Conservation (phyloP, 2,888 invertebrate genomes). For the Apodemia mormo region DNA sequence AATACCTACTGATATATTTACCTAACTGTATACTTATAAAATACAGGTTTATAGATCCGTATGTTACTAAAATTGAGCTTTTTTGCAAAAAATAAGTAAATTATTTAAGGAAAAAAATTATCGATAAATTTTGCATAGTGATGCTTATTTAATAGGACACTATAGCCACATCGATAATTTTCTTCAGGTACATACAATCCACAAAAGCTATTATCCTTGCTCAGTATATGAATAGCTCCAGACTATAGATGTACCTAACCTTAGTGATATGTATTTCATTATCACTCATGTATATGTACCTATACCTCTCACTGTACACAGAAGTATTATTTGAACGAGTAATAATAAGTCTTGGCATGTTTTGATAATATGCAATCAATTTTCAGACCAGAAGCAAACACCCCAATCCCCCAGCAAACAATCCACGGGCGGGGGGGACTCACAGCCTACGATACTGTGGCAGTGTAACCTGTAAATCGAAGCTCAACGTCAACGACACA, state of each 20-base stretch:
- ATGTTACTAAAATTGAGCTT: slow-evolving; percentile 25
- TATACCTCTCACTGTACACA: neutral
- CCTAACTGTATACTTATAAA: slow-evolving; percentile 15
- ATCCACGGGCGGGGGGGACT: slow-evolving; percentile 90
- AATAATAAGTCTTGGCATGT: neutral
- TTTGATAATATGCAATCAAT: neutral
- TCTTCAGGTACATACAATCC: slow-evolving; percentile 2
- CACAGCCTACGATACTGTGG: slow-evolving; percentile 99
- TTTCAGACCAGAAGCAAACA: slow-evolving; percentile 92
- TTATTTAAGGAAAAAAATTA: slow-evolving; percentile 1
- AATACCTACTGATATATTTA: slow-evolving; percentile 12
- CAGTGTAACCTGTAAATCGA: slow-evolving; percentile 95
- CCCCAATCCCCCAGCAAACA: slow-evolving; percentile 90
- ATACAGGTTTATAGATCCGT: slow-evolving; percentile 14
- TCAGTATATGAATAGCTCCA: slow-evolving; percentile 8
- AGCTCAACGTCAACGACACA: slow-evolving; percentile 31
- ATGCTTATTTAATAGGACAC: neutral
- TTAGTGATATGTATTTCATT: neutral
- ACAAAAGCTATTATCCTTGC: slow-evolving; percentile 17
- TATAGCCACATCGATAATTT: neutral
- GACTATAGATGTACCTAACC: slow-evolving; percentile 7
- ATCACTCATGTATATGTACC: slow-evolving; percentile 11
- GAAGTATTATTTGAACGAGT: neutral
- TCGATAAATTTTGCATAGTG: slow-evolving; percentile 2
- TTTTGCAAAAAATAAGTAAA: slow-evolving; percentile 20